Evolutionary conservation across 2,797 vertebrate species (phyloP).

Genomic region (Typhlichthys eigenmanni): DNA sequence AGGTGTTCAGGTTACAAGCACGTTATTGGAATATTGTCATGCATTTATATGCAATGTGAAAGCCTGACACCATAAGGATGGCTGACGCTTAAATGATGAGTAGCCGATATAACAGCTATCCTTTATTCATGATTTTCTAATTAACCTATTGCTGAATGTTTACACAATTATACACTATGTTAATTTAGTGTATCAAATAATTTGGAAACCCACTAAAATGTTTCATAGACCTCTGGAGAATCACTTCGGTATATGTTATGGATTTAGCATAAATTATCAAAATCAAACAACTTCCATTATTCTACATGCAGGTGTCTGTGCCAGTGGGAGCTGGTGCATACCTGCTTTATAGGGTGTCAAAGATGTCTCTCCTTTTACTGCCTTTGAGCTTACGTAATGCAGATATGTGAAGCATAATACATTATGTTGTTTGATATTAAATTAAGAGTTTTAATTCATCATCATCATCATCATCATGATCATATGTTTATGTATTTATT

Average conservation of each 20-base stretch:
- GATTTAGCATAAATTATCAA: no score
- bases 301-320: no score
- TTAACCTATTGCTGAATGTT: slow-evolving; percentile 13
- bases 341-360: no score
- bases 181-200: neutral
- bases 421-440: slow-evolving; percentile 14
- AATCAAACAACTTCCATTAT: no score
- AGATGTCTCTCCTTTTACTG: neutral
- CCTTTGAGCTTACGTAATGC: slow-evolving; percentile 1
- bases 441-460: slow-evolving; percentile 33
- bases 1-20: no score
- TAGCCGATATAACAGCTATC: slow-evolving; percentile 2
- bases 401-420: slow-evolving; percentile 37
- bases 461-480: neutral
- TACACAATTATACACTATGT: neutral
- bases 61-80: neutral
- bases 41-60: no score
- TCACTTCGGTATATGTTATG: no score
- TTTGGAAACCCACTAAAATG: neutral
- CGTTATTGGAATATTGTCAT: neutral
- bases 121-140: slow-evolving; percentile 2
- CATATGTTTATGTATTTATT: no score
- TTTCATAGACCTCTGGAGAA: no score
- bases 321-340: no score
- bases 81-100: neutral